Base-by-base conservation (phyloP, 2,888 invertebrate genomes). In the Drosophila mimetica region DNA sequence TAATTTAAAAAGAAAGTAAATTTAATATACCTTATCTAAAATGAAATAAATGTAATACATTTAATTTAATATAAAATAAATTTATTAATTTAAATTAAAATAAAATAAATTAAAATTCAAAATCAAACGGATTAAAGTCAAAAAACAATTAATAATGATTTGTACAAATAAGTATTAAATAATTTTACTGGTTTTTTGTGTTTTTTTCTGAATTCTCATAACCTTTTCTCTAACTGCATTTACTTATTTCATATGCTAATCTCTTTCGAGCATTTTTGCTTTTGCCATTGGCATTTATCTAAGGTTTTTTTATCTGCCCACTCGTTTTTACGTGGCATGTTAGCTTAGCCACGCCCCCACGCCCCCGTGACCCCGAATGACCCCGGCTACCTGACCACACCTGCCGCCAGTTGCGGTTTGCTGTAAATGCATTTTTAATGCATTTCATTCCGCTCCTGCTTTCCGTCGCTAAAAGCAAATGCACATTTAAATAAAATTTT, bases 381-480 rank as follows among this genome's bases (percentile, higher is more conserved):
- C 16, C 58, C 30, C 20, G 11, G 6, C 30, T n/a, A 30, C 39
- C 54, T 44, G 59, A 57, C 44, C 65, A 36, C 52, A 64, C 48
- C 52, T 69, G 51, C 48, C 60, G 48, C 66, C 28, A 44, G 47
- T 41, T 60, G 60, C 39, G 47, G 47, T 64, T 28, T 37, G 48
- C 36, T 30, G 71, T 50, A 54, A 71, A 61, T 69, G 73, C 66
- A 59, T 74, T 73, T 59, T 74, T 73, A 73, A 74, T 71, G 63
- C 44, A 25, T 39, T 36, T 42, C 46, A 58, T 53, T 34, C 47
- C 34, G 32, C 44, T 42, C 37, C 13, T 53, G 25, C 37, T 59
- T 37, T 8, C 8, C 22, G 57, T 20, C 34, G 75, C 70, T 70
- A 74, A 74, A 58, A 74, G 73, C 75, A 61, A 61, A 54, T 58